Evolutionary conservation across 2,888 invertebrate species (phyloP).

Genomic region (Megaustenia siamemsis): DNA sequence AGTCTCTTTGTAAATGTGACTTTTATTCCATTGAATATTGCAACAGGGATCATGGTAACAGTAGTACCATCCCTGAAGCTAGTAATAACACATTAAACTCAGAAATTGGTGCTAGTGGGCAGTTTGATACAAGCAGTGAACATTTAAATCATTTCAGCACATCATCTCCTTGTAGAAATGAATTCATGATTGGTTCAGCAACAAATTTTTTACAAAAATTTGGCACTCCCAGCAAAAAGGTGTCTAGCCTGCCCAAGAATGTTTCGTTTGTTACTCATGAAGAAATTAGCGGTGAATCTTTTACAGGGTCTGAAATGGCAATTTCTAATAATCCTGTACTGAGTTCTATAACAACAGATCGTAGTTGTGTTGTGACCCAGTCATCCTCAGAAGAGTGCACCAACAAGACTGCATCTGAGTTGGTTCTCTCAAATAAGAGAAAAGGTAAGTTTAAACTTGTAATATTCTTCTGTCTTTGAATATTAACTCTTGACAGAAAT

Average conservation of each 20-base stretch:
- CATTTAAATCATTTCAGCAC: neutral
- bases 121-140: neutral
- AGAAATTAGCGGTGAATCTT: neutral
- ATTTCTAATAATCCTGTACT: neutral
- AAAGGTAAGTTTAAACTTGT: constrained; percentile 24
- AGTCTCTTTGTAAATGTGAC: constrained; percentile 58
- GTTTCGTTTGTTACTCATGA: constrained; percentile 48
- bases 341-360: neutral
- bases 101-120: neutral
- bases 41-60: neutral
- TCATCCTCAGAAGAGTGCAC: constrained; percentile 12
- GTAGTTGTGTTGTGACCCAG: neutral
- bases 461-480: no score
- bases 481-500: no score
- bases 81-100: neutral
- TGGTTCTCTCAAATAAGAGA: neutral
- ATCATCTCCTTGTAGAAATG: neutral
- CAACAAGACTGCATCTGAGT: constrained; percentile 32
- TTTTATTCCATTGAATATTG: constrained; percentile 49
- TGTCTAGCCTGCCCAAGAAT: constrained; percentile 33
- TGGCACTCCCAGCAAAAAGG: constrained; percentile 21
- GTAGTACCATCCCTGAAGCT: neutral
- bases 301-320: neutral
- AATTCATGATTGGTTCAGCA: neutral
- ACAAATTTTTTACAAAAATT: neutral